Conservation (phyloP, 2,797 vertebrate genomes). For the Sebastes elongatus region DNA sequence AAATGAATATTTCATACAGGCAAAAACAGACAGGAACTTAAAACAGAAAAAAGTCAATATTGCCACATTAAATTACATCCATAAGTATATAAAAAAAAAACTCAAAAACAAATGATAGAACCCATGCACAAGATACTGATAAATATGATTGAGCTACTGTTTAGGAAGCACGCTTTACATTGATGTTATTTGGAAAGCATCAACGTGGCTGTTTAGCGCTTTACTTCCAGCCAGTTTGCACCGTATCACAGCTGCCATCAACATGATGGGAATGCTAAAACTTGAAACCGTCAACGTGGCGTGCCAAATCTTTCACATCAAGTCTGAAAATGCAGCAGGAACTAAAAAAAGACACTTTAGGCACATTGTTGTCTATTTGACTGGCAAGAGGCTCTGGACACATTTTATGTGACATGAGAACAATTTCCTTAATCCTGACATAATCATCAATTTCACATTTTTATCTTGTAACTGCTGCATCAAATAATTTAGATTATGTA, state of each 20-base stretch:
- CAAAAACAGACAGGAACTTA: neutral
- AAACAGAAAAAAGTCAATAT: neutral
- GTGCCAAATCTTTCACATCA: neutral
- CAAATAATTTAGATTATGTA: neutral
- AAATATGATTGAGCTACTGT: neutral
- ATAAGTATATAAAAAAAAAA: neutral
- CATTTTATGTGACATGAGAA: constrained; percentile 26
- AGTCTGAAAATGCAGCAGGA: constrained; percentile 20
- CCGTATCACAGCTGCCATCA: constrained; percentile 35
- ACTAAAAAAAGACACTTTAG: constrained; percentile 36
- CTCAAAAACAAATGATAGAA: neutral
- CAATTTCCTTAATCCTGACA: neutral
- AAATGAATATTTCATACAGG: neutral
- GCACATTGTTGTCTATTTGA: constrained; percentile 37
- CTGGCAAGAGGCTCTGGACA: constrained; percentile 8
- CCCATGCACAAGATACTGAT: neutral
- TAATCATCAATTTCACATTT: neutral
- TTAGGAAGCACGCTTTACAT: constrained; percentile 17
- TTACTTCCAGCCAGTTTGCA: neutral
- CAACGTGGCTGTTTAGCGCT: neutral
- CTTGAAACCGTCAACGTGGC: neutral
- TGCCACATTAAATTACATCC: constrained; percentile 9
- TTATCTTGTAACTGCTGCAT: neutral
- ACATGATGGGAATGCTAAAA: constrained; percentile 36
- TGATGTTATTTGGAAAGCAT: constrained; percentile 14